phyloP scores from a whole-genome alignment of 2,797 vertebrate species.

The Enteromius fasciolatus region DNA sequence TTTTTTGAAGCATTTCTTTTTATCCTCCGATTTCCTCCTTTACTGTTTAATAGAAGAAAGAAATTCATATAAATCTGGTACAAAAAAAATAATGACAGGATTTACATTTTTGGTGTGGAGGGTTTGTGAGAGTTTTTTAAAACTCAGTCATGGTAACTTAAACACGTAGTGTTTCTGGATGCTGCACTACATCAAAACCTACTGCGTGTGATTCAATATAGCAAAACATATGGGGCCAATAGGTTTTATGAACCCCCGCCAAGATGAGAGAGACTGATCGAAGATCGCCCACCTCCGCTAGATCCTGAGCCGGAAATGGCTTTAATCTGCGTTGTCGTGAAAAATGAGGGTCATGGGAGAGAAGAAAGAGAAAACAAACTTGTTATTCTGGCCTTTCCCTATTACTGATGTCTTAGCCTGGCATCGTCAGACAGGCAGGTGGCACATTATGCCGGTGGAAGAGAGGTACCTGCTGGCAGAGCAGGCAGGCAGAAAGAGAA shows the following conservation, averaged over 20 bases:
- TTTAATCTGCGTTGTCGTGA: constrained; percentile 60
- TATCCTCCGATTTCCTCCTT: background rate
- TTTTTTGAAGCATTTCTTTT: background rate
- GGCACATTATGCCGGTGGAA: constrained; percentile 65
- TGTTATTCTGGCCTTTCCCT: constrained; percentile 58
- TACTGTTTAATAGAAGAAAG: background rate
- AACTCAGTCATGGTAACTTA: constrained; percentile 7
- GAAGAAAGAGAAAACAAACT: constrained; percentile 51
- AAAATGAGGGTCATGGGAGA: constrained; percentile 57
- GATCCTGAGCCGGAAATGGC: constrained; percentile 47
- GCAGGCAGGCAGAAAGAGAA: constrained; percentile 52
- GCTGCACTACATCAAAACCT: constrained; percentile 40
- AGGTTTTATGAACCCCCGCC: constrained; percentile 57
- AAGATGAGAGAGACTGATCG: constrained; percentile 60
- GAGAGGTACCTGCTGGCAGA: constrained; percentile 64
- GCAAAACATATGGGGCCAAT: constrained; percentile 55
- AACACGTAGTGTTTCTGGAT: constrained; percentile 19
- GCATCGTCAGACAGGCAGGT: constrained; percentile 69
- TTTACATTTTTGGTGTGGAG: background rate
- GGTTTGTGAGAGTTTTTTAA: constrained; percentile 10
- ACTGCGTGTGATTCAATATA: constrained; percentile 43
- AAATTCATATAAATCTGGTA: background rate
- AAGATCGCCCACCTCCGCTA: constrained; percentile 25
- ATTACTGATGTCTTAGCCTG: constrained; percentile 64
- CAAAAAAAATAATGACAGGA: background rate